Base-by-base conservation (phyloP, 2,113 vertebrate genomes). In the Herpailurus yagouaroundi region DNA sequence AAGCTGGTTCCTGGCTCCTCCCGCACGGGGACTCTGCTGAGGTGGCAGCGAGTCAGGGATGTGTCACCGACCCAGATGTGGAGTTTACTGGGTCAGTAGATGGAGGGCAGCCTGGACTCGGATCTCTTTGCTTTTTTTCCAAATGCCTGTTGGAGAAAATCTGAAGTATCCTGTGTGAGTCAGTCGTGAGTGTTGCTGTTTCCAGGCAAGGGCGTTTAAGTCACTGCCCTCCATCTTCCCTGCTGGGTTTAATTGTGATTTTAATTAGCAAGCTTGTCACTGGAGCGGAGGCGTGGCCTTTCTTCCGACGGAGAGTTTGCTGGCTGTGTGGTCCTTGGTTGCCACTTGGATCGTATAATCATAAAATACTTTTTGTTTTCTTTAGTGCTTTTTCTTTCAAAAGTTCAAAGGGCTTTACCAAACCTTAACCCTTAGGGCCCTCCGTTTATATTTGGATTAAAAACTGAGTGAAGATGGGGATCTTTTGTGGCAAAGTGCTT, bases 51-150 rank as follows among this genome's bases (percentile, higher is more conserved):
- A 73, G 76, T 92, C 76, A 92, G 90, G 69, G 18, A 36, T 88
- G 92, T 63, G 92, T 97, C 97, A 97, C 50, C 4, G 0, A 27
- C 64, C 41, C 50, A n/a, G 41, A 31, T 16, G 33, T 7, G 36
- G 94, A 95, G 93, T 97, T 98, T 89, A 96, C 94, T 83, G 64
- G 97, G 97, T 97, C 88, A 89, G 73, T 27, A 86, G 52, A 83
- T n/a, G 50, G 77, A 94, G 66, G 41, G n/a, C 2, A 0, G 77
- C 66, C n/a, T 5, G 74, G n/a, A 68, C 57, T 96, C 6, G 2
- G 45, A 71, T 95, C 85, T 91, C 69, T 96, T 74, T 23, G 57
- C 57, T 96, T 50, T 64, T 87, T 94, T 92, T 27, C 84, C 82
- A 77, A 95, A 85, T 18, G 96, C n/a, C 55, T 80, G 48, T 68